Base-by-base conservation (phyloP, 2,797 vertebrate species). In the Myotis pilosus region DNA sequence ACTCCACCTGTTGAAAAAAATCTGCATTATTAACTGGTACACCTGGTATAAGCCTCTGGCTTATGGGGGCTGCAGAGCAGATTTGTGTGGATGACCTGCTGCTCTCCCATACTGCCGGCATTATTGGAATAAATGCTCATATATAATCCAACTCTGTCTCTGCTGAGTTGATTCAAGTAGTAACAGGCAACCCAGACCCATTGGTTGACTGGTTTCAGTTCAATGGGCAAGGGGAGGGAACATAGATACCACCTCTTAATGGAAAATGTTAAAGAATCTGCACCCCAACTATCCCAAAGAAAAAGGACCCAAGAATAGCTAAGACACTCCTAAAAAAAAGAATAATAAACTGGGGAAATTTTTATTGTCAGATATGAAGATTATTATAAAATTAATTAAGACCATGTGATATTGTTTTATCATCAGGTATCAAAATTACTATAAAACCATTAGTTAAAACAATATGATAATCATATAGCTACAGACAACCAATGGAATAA, bases 371-470 rank as follows among this genome's bases (percentile, higher is more conserved):
- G 68, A 79, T 79, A 74, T 51, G 64, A 79, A 83, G 30, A 66
- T 83, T 64, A 93, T 41, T 87, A 88, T 49, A 94, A 66, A 78
- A 33, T 53, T 57, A 55, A 92, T 72, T 74, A 89, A 79, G 62
- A 92, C 30, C 33, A 71, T 28, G 12, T 74, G 38, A 38, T 75
- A 76, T 9, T 76, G 30, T 86, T 87, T 85, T 76, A 53, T 30
- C 62, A n/a, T 30, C 30, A 82, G 64, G 71, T 78, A 55, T 55
- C 62, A 76, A 82, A 23, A 71, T 81, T 69, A 90, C 44, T 89
- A 87, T 71, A 95, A 64, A 84, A 44, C 15, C n/a, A 74, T 55
- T 69, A 60, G 82, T 75, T 81, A 90, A 81, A 68, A 92, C 16
- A 47, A 57, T 36, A 20, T 76, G 49, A 16, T 69, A 66, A 11